Conservation (phyloP, 1,140 invertebrate genomes). For the Daktulosphaira vitifoliae region DNA sequence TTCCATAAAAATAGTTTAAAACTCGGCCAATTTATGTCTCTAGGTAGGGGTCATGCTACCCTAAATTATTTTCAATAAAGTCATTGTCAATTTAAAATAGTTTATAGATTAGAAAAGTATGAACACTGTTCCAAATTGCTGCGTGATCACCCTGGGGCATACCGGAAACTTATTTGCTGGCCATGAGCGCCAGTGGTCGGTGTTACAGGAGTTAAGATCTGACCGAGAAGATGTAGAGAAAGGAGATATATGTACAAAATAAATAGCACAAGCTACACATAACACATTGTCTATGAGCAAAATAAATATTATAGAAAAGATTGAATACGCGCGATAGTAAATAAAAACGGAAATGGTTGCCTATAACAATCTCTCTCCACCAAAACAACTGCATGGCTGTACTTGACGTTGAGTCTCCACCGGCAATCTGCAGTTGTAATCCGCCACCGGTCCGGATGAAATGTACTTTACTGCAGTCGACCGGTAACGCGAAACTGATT, state of each 20-base stretch:
- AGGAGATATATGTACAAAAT: too few relatives aligned
- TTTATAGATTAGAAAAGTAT: too few relatives aligned
- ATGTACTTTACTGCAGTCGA: constrained; percentile 2
- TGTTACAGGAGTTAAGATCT: background rate
- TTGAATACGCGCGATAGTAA: background rate
- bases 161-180: background rate
- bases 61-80: too few relatives aligned
- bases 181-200: background rate
- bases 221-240: background rate
- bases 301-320: background rate
- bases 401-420: too few relatives aligned
- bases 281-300: background rate
- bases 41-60: too few relatives aligned
- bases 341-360: background rate
- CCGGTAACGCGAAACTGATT: constrained; percentile 2
- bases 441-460: constrained; percentile 26
- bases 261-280: background rate
- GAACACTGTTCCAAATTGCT: too few relatives aligned
- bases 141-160: too few relatives aligned
- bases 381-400: too few relatives aligned
- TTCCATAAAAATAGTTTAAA: too few relatives aligned
- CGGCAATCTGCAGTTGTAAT: constrained; percentile 9
- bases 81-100: too few relatives aligned
- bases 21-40: too few relatives aligned
- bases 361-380: background rate